Conservation (phyloP, 2,888 invertebrate genomes). For the Trissoscelio sp. region DNA sequence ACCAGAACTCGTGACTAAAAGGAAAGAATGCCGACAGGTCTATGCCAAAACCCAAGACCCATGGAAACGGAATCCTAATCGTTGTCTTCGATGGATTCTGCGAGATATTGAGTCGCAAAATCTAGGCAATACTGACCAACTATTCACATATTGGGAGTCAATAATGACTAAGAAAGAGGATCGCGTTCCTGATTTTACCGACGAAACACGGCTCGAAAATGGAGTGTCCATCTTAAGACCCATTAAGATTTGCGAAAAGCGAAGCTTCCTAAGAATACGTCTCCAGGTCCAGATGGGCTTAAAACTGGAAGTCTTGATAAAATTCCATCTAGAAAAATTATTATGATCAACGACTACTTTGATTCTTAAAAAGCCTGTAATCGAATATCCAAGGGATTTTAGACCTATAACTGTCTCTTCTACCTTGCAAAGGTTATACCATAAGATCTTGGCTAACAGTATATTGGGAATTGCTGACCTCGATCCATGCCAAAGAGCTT, state of each 20-base stretch:
- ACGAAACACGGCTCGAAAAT: no score
- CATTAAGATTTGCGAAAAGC: background rate
- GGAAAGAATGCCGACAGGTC: background rate
- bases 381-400: conserved; percentile 11
- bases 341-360: conserved; percentile 51
- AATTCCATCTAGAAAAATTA: conserved; percentile 73
- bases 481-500: conserved; percentile 67
- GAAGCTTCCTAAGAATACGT: conserved; percentile 21
- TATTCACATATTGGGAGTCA: conserved; percentile 15
- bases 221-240: no score
- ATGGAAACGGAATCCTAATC: conserved; percentile 25
- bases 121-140: background rate
- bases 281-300: conserved; percentile 71
- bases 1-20: background rate
- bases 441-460: conserved; percentile 66
- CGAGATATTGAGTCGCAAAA: conserved; percentile 4
- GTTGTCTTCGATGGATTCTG: conserved; percentile 15
- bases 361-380: conserved; percentile 40
- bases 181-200: background rate
- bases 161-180: conserved; percentile 8
- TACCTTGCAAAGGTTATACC: conserved; percentile 31
- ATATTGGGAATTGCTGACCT: conserved; percentile 17
- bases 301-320: conserved; percentile 63
- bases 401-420: conserved; percentile 49
- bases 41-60: conserved; percentile 34